Evolutionary conservation across 2,888 invertebrate genomes (phyloP), one percentile per base, ranked within the genome.

Genomic region (Lamellibrachia satsuma): DNA sequence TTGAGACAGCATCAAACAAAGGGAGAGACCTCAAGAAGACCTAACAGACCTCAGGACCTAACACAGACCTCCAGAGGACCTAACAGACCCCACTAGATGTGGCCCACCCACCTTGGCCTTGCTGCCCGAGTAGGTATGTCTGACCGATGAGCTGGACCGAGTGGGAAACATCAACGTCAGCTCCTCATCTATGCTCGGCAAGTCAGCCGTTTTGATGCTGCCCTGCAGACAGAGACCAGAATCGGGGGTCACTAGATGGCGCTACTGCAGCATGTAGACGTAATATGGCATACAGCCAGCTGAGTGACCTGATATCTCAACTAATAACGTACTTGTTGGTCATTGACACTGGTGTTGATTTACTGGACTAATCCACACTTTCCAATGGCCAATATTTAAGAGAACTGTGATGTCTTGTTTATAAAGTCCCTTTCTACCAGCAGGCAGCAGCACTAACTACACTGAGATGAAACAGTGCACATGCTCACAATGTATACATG

Each of bases 171-270:
- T 96, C 93, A 95, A 94, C 51, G 96, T 96, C 92, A 96, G 93
- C 94, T 96, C 96, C 93, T 96, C 96, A 93, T 96, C 96, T 93
- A 96, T 96, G 90, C 95, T 95, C 52, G 96, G 96, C 90, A 96
- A 94, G 52, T 96, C 95, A 92, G 94, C 93, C 52, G 94, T 94
- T 93, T 94, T 93, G 51, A 90, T 39, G 91, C 92, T 93, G 52
- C 60, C 93, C 93, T 93, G 57, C 52, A 91, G 75, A 75, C 75
- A 75, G 15, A 75, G 75, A 75, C 75, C 75, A 75, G 75, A 75
- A 75, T 75, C 75, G 75, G 22, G 75, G 22, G 75, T 2, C 75
- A 75, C 75, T 75, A 75, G 75, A 6, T 75, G 75, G 75, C 75
- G 75, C 75, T 22, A 75, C 75, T 22, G 75, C 22, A 15, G 75